Conservation (phyloP, 2,797 vertebrate species). For the Galaxias olidus region DNA sequence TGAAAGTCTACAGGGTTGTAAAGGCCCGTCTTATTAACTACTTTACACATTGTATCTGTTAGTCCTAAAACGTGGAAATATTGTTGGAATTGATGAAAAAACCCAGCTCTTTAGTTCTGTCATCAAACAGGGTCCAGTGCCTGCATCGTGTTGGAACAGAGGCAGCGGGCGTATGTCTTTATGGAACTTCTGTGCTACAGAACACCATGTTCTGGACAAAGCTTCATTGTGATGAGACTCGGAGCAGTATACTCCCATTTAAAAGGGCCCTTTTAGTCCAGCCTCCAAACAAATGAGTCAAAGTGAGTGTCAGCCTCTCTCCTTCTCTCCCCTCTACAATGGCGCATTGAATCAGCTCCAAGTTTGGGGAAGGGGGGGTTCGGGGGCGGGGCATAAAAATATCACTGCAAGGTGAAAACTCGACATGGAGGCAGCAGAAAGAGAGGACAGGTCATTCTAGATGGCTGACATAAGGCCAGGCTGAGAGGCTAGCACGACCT, state of each 20-base stretch:
- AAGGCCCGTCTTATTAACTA: too few species aligned
- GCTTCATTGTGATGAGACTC: constrained; percentile 45
- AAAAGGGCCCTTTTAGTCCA: constrained; percentile 35
- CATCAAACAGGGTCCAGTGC: not conserved
- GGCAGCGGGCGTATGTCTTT: constrained; percentile 25
- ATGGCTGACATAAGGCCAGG: constrained; percentile 32
- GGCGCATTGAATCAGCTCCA: constrained; percentile 6
- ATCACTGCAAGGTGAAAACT: not conserved
- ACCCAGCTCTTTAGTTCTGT: not conserved
- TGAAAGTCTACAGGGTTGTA: too few species aligned
- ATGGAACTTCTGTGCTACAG: constrained; percentile 37
- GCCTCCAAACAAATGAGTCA: constrained; percentile 33
- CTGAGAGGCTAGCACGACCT: constrained; percentile 30
- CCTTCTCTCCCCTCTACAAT: constrained; percentile 28
- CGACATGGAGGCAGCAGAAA: not conserved
- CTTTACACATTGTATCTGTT: too few species aligned
- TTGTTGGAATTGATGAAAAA: too few species aligned
- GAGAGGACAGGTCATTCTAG: constrained; percentile 13
- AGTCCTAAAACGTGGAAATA: too few species aligned
- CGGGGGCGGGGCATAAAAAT: not conserved
- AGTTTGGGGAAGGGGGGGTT: not conserved
- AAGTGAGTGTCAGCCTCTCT: constrained; percentile 18
- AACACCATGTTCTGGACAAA: constrained; percentile 48
- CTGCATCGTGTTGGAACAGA: constrained; percentile 23
- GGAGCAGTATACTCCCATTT: constrained; percentile 32